These are phyloP conservation scores for Eurystomus gularis DNA, from an alignment of 2,113 vertebrate genomes.

Conservation along the genomic window DNA sequence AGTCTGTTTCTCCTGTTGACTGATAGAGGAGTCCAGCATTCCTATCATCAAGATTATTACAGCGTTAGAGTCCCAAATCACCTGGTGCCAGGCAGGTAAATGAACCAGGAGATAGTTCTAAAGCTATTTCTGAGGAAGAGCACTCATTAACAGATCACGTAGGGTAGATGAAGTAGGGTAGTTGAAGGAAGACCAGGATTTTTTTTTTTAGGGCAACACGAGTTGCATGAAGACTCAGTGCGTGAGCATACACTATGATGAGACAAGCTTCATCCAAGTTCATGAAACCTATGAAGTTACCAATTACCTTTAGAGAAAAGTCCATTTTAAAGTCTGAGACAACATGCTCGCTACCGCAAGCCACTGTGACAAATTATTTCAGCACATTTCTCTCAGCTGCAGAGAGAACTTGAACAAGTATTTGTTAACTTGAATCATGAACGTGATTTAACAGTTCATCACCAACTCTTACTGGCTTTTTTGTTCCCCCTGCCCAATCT, in stretches of 20 bases:
- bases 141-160: neutral
- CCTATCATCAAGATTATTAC: neutral
- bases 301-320: neutral
- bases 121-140: slow-evolving; percentile 21
- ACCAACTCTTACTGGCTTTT: neutral
- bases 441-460: neutral
- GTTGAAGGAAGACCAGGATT: slow-evolving; percentile 61
- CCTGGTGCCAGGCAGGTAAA: neutral
- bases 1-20: neutral
- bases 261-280: neutral
- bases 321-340: neutral
- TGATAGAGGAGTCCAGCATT: neutral
- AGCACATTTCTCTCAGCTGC: neutral
- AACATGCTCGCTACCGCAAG: neutral
- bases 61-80: neutral
- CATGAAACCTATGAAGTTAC: neutral
- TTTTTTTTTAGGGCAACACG: slow-evolving; percentile 61
- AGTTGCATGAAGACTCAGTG: slow-evolving; percentile 50
- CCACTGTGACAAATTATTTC: neutral
- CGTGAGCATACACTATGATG: neutral
- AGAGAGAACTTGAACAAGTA: too few species aligned
- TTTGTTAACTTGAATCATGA: neutral
- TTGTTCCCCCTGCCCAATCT: neutral
- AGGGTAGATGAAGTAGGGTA: slow-evolving; percentile 31
- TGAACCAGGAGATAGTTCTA: slow-evolving; percentile 5